These are phyloP conservation scores for Leptocoma aspasia DNA, from an alignment of 2,113 vertebrate genomes.

Conservation along the genomic window DNA sequence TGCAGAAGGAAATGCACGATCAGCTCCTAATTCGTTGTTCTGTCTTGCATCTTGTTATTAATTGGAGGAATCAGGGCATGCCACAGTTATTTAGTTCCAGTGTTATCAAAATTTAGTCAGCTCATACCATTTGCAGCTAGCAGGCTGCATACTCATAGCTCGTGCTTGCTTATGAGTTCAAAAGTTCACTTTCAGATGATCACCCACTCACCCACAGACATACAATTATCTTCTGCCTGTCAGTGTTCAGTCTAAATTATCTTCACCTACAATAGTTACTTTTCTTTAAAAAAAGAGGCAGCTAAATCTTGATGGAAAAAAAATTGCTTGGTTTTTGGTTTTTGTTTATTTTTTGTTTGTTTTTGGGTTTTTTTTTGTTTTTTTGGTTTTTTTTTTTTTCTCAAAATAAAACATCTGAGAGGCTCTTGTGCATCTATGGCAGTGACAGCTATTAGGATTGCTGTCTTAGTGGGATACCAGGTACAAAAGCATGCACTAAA, in stretches of 20 bases:
- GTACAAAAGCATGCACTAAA: neutral
- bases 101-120: neutral
- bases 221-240: neutral
- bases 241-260: neutral
- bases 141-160: neutral
- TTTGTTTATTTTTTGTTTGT: too few relatives aligned
- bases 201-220: slow-evolving; percentile 16
- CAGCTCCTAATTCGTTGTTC: neutral
- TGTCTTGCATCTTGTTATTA: neutral
- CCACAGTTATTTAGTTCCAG: neutral
- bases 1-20: neutral
- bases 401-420: neutral
- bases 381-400: neutral
- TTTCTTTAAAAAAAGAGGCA: neutral
- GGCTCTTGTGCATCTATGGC: neutral
- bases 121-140: neutral
- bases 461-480: neutral
- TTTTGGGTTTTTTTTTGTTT: too few relatives aligned
- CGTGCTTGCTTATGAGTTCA: neutral
- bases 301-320: neutral
- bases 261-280: neutral
- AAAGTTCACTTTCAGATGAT: slow-evolving; percentile 34
- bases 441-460: neutral
- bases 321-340: too few relatives aligned
- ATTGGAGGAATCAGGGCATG: neutral